Percentiles rank a stretch among this genome's conserved stretches.
Evolutionary conservation across 1,140 invertebrate species (phyloP).

Genomic region (Samia ricini): DNA sequence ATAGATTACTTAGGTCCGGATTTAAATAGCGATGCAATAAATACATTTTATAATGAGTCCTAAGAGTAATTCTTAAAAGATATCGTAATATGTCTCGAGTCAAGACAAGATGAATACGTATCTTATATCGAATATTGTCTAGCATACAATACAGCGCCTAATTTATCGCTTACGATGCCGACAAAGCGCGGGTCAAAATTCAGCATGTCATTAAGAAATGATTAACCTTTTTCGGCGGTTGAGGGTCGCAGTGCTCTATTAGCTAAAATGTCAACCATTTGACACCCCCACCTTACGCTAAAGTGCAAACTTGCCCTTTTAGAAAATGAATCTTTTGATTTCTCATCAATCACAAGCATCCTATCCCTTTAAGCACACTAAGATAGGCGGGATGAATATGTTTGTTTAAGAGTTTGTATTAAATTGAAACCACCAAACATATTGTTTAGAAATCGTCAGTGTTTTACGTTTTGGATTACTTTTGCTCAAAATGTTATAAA

Average conservation of each 20-base stretch:
- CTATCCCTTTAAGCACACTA: too few relatives aligned
- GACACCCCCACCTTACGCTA: slow-evolving; percentile 34
- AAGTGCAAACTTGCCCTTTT: slow-evolving; percentile 19
- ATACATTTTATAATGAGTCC: too few relatives aligned
- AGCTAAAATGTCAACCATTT: slow-evolving; percentile 59
- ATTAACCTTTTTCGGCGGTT: slow-evolving; percentile 57
- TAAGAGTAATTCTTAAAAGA: too few relatives aligned
- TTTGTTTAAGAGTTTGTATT: too few relatives aligned
- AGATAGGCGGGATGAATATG: too few relatives aligned
- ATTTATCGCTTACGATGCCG: background rate
- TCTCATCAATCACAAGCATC: background rate
- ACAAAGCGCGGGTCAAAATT: slow-evolving; percentile 29
- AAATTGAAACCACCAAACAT: too few relatives aligned
- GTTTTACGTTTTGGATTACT: too few relatives aligned
- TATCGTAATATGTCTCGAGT: too few relatives aligned
- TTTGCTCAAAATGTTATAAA: too few relatives aligned
- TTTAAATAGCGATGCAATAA: background rate
- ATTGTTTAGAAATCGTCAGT: too few relatives aligned
- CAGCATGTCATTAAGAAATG: slow-evolving; percentile 57
- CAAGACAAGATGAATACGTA: too few relatives aligned
- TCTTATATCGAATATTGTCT: background rate
- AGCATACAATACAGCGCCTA: background rate
- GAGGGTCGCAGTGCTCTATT: slow-evolving; percentile 43
- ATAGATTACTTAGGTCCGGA: background rate
- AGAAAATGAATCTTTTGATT: background rate